Percentiles rank a stretch among this genome's conserved stretches.
Evolutionary conservation across 2,113 vertebrate species (phyloP).

Genomic region (Grammomys dolichurus): DNA sequence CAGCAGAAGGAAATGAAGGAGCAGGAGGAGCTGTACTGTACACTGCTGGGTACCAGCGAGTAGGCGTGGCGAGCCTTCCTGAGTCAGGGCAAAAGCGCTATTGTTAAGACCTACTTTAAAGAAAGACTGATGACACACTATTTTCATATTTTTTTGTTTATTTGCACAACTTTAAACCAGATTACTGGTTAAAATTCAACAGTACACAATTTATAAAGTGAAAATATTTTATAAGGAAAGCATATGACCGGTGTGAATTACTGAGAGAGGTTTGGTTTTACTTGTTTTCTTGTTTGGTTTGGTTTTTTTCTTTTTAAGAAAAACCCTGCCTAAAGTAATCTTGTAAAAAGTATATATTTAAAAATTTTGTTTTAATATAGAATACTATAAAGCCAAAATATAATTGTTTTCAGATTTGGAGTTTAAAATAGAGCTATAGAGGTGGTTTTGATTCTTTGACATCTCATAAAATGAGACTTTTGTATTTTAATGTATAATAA

Average conservation of each 20-base stretch:
- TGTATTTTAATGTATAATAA: slow-evolving; percentile 91
- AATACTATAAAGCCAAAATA: slow-evolving; percentile 90
- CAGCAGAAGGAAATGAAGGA: slow-evolving; percentile 87
- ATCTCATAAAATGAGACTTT: slow-evolving; percentile 90
- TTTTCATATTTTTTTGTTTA: slow-evolving; percentile 87
- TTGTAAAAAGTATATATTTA: slow-evolving; percentile 91
- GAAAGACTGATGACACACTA: slow-evolving; percentile 84
- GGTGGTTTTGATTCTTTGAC: slow-evolving; percentile 87
- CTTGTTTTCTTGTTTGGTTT: slow-evolving; percentile 47
- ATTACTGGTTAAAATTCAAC: slow-evolving; percentile 85
- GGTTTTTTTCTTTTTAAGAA: slow-evolving; percentile 59
- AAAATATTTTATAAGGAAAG: slow-evolving; percentile 85
- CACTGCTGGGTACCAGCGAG: slow-evolving; percentile 70
- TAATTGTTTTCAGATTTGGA: slow-evolving; percentile 87
- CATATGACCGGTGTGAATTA: slow-evolving; percentile 80
- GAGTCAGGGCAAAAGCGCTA: slow-evolving; percentile 75
- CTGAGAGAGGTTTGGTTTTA: slow-evolving; percentile 76
- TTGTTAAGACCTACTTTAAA: slow-evolving; percentile 81
- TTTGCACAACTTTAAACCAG: slow-evolving; percentile 89
- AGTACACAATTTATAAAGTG: slow-evolving; percentile 81
- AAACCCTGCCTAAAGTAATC: slow-evolving; percentile 86
- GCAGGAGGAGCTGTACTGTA: slow-evolving; percentile 79
- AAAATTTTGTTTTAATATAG: slow-evolving; percentile 88
- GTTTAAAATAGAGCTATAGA: slow-evolving; percentile 88
- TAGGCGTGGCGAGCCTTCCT: slow-evolving; percentile 74